phyloP scores from a whole-genome alignment of 2,113 vertebrate species.

The Fulica atra region DNA sequence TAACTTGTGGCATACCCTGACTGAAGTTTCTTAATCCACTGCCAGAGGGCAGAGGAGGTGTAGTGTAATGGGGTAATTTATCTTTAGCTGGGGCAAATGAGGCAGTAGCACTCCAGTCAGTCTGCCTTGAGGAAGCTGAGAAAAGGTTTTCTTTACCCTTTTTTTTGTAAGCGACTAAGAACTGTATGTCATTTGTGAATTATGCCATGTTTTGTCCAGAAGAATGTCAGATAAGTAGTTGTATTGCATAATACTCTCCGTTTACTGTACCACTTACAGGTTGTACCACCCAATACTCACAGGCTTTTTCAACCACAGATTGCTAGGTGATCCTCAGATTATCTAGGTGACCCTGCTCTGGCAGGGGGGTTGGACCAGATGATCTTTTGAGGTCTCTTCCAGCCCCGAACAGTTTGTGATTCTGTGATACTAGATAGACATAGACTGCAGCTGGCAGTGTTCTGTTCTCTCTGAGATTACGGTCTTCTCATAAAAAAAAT shows the following conservation, averaged over 20 bases:
- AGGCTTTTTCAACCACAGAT: background rate
- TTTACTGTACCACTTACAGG: background rate
- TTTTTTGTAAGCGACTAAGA: background rate
- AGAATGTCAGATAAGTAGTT: constrained; percentile 25
- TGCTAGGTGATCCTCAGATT: background rate
- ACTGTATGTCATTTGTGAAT: constrained; percentile 20
- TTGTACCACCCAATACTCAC: background rate
- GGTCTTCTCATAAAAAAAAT: background rate
- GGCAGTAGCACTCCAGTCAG: background rate
- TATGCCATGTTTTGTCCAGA: constrained; percentile 18
- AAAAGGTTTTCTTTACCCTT: background rate
- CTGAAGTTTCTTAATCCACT: background rate
- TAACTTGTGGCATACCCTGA: background rate
- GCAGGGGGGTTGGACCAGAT: too few relatives aligned
- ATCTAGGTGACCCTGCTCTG: too few relatives aligned
- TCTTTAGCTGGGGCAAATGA: background rate
- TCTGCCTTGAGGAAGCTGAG: background rate
- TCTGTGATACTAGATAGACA: background rate
- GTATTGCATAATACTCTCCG: background rate
- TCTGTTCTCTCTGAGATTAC: background rate
- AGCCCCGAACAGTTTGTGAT: too few relatives aligned
- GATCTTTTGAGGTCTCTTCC: too few relatives aligned
- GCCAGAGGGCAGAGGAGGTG: background rate
- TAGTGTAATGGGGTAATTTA: background rate
- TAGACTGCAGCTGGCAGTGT: background rate